phyloP scores from a whole-genome alignment of 2,797 vertebrate species.

The Tinamus major region DNA sequence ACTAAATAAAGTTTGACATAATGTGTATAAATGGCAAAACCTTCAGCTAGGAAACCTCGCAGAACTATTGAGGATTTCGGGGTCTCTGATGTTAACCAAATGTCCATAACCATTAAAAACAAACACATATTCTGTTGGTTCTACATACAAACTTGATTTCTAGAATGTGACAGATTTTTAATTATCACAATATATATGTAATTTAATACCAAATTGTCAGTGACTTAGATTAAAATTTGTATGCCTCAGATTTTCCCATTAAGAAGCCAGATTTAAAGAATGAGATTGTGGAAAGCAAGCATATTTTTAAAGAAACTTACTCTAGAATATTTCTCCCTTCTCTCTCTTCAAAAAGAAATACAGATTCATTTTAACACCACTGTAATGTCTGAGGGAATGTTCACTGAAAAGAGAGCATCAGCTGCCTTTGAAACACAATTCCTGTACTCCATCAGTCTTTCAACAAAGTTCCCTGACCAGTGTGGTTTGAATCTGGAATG shows the following conservation, averaged over 20 bases:
- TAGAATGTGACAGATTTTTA: neutral
- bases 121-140: accelerated
- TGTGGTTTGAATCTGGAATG: neutral
- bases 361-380: neutral
- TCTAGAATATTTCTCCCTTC: neutral
- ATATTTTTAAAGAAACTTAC: neutral
- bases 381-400: neutral
- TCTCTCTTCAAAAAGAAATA: neutral
- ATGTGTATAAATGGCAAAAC: neutral
- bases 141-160: neutral
- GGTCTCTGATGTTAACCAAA: neutral
- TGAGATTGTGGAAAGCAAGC: accelerated
- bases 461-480: neutral
- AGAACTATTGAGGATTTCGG: neutral
- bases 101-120: neutral
- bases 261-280: neutral
- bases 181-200: neutral
- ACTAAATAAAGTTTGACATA: neutral
- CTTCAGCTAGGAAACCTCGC: neutral
- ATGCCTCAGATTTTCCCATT: neutral
- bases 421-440: neutral
- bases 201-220: neutral
- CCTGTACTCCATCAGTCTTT: accelerated
- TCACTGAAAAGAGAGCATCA: neutral
- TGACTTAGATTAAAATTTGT: neutral